Evolutionary conservation across 2,113 vertebrate genomes (phyloP).

Genomic region (Tringa solitaria): DNA sequence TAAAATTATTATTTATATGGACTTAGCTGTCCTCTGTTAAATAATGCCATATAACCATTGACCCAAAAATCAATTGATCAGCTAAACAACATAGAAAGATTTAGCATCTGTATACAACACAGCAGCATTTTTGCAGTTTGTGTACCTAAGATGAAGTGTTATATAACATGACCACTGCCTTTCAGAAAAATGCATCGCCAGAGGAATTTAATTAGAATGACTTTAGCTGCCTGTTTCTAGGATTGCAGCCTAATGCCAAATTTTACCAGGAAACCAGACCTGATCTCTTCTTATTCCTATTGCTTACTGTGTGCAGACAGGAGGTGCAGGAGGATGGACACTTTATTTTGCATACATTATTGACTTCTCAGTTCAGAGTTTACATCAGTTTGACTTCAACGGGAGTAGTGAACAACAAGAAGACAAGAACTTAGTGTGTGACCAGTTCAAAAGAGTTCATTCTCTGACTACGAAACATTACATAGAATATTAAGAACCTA

Average conservation of each 20-base stretch:
- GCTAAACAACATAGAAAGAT: neutral
- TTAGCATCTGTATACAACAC: neutral
- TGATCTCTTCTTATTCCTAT: neutral
- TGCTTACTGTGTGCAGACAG: neutral
- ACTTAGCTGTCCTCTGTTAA: neutral
- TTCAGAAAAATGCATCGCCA: neutral
- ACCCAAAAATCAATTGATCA: neutral
- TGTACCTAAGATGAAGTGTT: neutral
- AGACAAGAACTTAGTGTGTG: neutral
- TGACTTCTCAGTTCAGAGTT: neutral
- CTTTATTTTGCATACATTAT: neutral
- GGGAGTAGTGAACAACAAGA: neutral
- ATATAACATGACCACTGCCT: neutral
- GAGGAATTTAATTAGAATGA: neutral
- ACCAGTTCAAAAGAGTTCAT: neutral
- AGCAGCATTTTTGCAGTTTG: neutral
- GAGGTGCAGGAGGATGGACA: neutral
- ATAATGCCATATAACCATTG: neutral
- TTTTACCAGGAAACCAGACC: neutral
- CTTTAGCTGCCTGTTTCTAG: neutral
- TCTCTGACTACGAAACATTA: neutral
- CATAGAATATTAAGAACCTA: neutral
- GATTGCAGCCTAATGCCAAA: neutral
- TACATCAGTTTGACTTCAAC: neutral
- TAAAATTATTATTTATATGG: neutral